Base-by-base conservation (phyloP, 2,113 vertebrate genomes). In the Bos javanicus region DNA sequence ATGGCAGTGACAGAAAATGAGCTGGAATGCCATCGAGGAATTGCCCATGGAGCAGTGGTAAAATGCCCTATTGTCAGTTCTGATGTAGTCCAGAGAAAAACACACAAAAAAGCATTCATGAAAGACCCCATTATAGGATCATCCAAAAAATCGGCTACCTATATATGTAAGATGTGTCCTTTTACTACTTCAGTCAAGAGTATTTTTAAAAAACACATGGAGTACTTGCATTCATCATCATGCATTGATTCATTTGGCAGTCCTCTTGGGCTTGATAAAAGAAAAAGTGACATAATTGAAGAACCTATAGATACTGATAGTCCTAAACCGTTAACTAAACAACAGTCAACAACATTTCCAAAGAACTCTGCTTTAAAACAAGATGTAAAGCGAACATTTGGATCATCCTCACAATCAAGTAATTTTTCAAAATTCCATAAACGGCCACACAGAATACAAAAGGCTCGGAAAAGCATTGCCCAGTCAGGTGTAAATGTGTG, bases 341-440 rank as follows among this genome's bases (percentile, higher is more conserved):
- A 99, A 87, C 99, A 98, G 95, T 98, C 99, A 97, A 94, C 98
- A 97, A 98, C 99, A 89, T 99, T 99, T 98, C 99, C 99, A 99
- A 99, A 99, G 99, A 99, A 99, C 97, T 99, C 99, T 96, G 99
- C 98, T 98, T 98, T 99, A 98, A 99, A 99, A 97, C 99, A 99
- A 97, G 99, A 99, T 96, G 97, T 98, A 80, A 99, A 99, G 98
- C 98, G 99, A 98, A 98, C 98, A 54, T 99, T 98, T 98, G 99
- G 98, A 86, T 98, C 99, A 97, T 76, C 99, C 56, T 98, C 98
- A 92, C 98, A 99, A 96, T 98, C 99, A 85, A 97, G 98, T 97
- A 98, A 98, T 99, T 99, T 99, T 98, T 94, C 99, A 92, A 99
- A 99, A 97, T 98, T 99, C 94, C 99, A 99, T 97, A 99, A 99